These are phyloP conservation scores for Ellobium chinense DNA, from an alignment of 2,888 invertebrate genomes.

Conservation along the genomic window DNA sequence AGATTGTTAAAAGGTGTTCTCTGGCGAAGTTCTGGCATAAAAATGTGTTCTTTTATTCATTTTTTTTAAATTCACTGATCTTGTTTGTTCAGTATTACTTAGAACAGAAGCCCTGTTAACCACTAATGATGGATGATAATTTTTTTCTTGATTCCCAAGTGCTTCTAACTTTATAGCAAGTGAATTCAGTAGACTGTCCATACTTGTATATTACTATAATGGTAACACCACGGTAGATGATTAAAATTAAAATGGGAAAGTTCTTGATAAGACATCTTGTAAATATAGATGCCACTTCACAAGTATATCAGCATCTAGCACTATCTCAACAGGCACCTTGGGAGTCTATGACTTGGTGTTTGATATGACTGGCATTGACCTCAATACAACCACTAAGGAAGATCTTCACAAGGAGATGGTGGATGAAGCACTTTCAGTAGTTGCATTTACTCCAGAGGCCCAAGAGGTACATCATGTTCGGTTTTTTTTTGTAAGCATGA, in stretches of 20 bases:
- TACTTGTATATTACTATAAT: too few relatives aligned
- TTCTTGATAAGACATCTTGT: too few relatives aligned
- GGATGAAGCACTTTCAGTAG: conserved; percentile 69
- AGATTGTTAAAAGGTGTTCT: background rate
- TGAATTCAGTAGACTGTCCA: too few relatives aligned
- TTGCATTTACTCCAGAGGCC: conserved; percentile 65
- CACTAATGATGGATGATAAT: too few relatives aligned
- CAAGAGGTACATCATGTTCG: conserved; percentile 55
- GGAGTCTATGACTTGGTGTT: conserved; percentile 71
- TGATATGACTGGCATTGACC: conserved; percentile 75
- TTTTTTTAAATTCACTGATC: background rate
- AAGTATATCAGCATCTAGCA: too few relatives aligned
- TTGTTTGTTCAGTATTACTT: background rate
- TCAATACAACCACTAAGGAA: conserved; percentile 70
- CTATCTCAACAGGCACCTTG: conserved; percentile 64
- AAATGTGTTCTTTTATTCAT: background rate
- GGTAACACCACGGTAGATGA: too few relatives aligned
- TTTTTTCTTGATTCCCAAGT: too few relatives aligned
- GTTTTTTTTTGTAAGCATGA: too few relatives aligned
- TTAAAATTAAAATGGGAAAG: too few relatives aligned
- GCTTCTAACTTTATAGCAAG: too few relatives aligned
- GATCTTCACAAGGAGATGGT: conserved; percentile 71
- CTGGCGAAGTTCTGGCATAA: background rate
- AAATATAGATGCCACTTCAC: too few relatives aligned
- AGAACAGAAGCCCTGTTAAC: too few relatives aligned